Conservation (phyloP, 1,140 invertebrate genomes). For the Bursaphelenchus mucronatus region DNA sequence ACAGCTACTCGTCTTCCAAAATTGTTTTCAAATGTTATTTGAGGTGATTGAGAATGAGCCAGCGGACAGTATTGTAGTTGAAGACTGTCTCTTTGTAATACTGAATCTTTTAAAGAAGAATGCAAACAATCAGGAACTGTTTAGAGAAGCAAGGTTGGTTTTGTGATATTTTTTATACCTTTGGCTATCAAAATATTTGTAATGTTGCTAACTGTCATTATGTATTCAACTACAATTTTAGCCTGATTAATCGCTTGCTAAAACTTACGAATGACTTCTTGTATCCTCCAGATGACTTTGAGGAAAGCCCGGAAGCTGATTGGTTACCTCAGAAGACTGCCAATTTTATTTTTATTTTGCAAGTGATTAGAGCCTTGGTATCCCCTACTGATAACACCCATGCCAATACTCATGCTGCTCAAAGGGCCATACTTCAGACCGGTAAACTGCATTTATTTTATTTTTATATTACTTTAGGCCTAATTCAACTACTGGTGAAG, state of each 20-base stretch:
- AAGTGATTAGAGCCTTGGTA: slow-evolving; percentile 78
- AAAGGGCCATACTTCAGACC: slow-evolving; percentile 78
- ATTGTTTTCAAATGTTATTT: slow-evolving; percentile 90
- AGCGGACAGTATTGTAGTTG: slow-evolving; percentile 81
- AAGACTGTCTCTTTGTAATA: slow-evolving; percentile 92
- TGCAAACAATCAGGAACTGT: slow-evolving; percentile 94
- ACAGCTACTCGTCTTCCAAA: slow-evolving; percentile 98
- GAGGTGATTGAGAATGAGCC: slow-evolving; percentile 88
- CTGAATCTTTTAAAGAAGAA: slow-evolving; percentile 90
- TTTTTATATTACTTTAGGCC: slow-evolving; percentile 61
- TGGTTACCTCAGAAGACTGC: slow-evolving; percentile 92
- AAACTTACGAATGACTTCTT: slow-evolving; percentile 70
- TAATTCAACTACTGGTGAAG: slow-evolving; percentile 69
- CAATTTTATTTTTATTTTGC: slow-evolving; percentile 84
- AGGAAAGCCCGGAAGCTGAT: slow-evolving; percentile 66
- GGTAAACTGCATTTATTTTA: slow-evolving; percentile 64
- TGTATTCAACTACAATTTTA: slow-evolving; percentile 17
- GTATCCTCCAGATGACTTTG: slow-evolving; percentile 69
- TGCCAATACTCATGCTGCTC: slow-evolving; percentile 74
- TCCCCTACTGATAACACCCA: slow-evolving; percentile 76
- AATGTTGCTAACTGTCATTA: background rate
- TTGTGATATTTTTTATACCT: background rate
- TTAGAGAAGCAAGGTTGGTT: slow-evolving; percentile 77
- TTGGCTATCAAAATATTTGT: slow-evolving; percentile 4
- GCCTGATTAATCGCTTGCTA: slow-evolving; percentile 80